Evolutionary conservation across 2,888 invertebrate genomes (phyloP).

Genomic region (Calliopum simillimum): DNA sequence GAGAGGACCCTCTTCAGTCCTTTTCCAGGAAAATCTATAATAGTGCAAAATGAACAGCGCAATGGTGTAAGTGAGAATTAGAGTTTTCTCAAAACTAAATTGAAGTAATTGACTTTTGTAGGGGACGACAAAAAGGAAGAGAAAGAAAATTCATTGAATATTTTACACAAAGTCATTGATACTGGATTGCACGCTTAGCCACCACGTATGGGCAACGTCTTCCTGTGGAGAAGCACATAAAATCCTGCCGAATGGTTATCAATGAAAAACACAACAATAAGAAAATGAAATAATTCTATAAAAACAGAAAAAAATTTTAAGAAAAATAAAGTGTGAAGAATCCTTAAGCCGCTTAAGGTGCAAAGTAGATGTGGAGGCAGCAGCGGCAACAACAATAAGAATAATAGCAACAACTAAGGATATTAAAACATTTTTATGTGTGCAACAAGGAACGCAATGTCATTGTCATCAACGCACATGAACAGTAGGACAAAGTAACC

Average conservation of each 20-base stretch:
- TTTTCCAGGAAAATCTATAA: not conserved
- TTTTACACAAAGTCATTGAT: constrained; percentile 19
- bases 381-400: no score
- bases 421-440: no score
- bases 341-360: constrained; percentile 31
- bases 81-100: constrained; percentile 42
- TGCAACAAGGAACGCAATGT: no score
- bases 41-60: not conserved
- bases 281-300: not conserved
- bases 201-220: not conserved
- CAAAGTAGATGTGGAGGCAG: not conserved
- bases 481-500: no score
- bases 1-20: not conserved
- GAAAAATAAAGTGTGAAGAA: constrained; percentile 20
- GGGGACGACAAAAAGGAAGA: not conserved
- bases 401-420: no score
- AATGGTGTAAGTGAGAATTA: not conserved
- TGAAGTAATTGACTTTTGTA: constrained; percentile 63
- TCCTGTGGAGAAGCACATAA: constrained; percentile 1
- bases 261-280: constrained; percentile 12
- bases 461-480: no score
- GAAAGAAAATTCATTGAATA: constrained; percentile 13
- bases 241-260: constrained; percentile 24
- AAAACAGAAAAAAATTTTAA: not conserved
- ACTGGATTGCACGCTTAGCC: not conserved